These are phyloP conservation scores for Microctenopoma stevenorrisi DNA, from an alignment of 2,797 vertebrate genomes.

Conservation along the genomic window DNA sequence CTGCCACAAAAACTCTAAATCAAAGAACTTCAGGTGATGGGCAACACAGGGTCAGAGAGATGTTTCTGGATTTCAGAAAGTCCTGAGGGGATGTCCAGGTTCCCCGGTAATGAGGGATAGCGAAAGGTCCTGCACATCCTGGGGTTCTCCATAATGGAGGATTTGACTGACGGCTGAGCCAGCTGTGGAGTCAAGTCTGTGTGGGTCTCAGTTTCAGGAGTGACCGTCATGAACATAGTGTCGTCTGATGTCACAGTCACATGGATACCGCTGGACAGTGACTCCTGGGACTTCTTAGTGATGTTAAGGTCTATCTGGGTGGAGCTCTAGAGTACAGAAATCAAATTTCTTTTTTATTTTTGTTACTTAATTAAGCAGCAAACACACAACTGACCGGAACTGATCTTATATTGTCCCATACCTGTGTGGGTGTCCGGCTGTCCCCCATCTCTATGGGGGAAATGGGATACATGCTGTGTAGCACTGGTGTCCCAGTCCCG, in stretches of 20 bases:
- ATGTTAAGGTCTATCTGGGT: constrained; percentile 62
- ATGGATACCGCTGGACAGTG: constrained; percentile 78
- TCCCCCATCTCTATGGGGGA: constrained; percentile 61
- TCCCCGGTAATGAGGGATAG: constrained; percentile 90
- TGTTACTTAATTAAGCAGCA: background rate
- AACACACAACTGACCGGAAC: background rate
- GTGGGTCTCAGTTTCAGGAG: constrained; percentile 74
- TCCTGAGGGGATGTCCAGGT: constrained; percentile 82
- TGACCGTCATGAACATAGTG: constrained; percentile 59
- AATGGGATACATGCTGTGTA: constrained; percentile 78
- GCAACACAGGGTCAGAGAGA: constrained; percentile 88
- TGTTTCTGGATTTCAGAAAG: constrained; percentile 87
- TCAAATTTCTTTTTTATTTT: background rate
- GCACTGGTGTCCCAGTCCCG: constrained; percentile 70
- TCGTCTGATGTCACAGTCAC: constrained; percentile 72
- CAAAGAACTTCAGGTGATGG: constrained; percentile 52
- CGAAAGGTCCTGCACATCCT: constrained; percentile 73
- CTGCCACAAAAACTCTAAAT: background rate
- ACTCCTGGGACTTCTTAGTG: constrained; percentile 79
- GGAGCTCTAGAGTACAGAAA: constrained; percentile 48
- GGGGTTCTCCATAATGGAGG: constrained; percentile 57
- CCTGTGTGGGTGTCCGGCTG: constrained; percentile 70
- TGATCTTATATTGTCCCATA: constrained; percentile 22
- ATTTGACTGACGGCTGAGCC: constrained; percentile 56
- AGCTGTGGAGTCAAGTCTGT: constrained; percentile 21